Conservation (phyloP, 1,140 invertebrate genomes). For the Arctopsyche grandis region DNA sequence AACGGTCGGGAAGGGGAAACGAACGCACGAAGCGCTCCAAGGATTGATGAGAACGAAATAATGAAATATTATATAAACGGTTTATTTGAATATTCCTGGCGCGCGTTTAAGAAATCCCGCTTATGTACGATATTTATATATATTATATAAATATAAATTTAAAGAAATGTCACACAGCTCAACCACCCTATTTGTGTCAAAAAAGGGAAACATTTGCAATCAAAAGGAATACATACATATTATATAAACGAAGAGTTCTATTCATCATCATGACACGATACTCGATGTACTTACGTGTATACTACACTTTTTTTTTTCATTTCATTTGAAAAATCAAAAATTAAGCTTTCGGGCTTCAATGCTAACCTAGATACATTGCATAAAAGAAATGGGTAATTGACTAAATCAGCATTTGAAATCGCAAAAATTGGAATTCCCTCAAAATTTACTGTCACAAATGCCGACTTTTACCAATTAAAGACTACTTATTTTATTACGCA, state of each 20-base stretch:
- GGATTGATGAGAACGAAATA: constrained; percentile 26
- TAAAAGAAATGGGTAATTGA: too few species aligned
- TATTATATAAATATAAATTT: neutral
- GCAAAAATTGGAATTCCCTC: too few species aligned
- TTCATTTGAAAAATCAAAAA: too few species aligned
- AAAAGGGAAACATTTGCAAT: neutral
- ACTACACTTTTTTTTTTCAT: too few species aligned
- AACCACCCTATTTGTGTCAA: neutral
- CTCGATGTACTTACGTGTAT: too few species aligned
- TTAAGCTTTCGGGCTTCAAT: too few species aligned
- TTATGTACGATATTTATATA: constrained; percentile 18
- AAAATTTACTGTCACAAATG: too few species aligned
- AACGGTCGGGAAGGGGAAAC: neutral
- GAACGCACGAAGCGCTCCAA: neutral
- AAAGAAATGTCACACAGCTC: neutral
- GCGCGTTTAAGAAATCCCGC: neutral
- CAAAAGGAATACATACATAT: constrained; percentile 1
- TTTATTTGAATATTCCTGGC: constrained; percentile 30
- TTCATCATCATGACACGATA: neutral
- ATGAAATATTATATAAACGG: constrained; percentile 25
- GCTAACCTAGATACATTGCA: too few species aligned
- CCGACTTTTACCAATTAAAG: too few species aligned
- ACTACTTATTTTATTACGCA: too few species aligned
- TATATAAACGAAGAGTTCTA: too few species aligned
- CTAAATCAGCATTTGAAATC: too few species aligned